Evolutionary conservation across 1,140 invertebrate species (phyloP).

Genomic region (Gryllus bimaculatus): DNA sequence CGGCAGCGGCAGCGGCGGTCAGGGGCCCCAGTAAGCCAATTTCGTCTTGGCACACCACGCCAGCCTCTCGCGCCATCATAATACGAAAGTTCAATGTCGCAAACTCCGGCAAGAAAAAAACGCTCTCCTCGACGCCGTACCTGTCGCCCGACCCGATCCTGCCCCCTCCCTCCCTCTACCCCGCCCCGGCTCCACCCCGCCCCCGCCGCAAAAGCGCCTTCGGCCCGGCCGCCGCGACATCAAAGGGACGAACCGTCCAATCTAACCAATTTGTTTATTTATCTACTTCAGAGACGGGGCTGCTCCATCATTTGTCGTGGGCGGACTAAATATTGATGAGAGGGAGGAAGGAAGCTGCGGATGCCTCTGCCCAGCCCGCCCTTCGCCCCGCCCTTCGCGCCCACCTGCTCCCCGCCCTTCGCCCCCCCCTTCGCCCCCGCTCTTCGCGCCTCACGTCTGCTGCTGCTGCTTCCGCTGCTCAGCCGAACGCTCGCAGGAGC

Average conservation of each 20-base stretch:
- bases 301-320: neutral
- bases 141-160: too few species aligned
- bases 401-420: neutral
- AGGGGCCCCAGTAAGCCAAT: too few species aligned
- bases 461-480: too few species aligned
- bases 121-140: neutral
- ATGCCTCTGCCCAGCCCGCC: neutral
- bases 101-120: neutral
- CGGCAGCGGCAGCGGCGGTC: too few species aligned
- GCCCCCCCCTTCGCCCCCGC: neutral
- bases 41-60: too few species aligned
- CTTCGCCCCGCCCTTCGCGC: neutral
- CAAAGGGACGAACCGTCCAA: slow-evolving; percentile 14
- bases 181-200: too few species aligned
- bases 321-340: slow-evolving; percentile 15
- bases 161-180: neutral
- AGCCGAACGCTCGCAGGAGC: too few species aligned
- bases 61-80: neutral
- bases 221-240: slow-evolving; percentile 9
- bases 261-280: slow-evolving; percentile 15
- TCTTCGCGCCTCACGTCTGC: too few species aligned
- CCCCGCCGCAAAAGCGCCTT: too few species aligned
- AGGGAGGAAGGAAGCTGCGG: neutral
- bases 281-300: neutral
- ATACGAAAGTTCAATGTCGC: neutral